A percentile compares a stretch with the other conserved stretches of the same genome.
phyloP scores from a whole-genome alignment of 2,113 vertebrate species.

The Caloenas nicobarica region DNA sequence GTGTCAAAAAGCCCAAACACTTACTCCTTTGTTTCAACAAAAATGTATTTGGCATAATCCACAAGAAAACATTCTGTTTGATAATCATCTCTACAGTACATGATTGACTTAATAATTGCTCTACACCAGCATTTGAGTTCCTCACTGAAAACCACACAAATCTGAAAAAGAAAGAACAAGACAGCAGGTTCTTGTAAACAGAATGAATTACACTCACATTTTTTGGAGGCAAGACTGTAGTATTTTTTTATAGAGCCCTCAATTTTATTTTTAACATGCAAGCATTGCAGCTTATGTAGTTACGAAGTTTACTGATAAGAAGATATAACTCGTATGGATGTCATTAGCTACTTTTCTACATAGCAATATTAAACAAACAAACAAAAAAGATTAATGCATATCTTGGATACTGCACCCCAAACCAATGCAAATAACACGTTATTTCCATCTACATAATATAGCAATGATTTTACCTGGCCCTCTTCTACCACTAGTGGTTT shows the following conservation, averaged over 20 bases:
- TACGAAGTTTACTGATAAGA: not conserved
- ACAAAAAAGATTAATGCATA: not conserved
- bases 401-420: not conserved
- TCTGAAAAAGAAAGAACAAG: slow-evolving; percentile 36
- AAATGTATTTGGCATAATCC: slow-evolving; percentile 74
- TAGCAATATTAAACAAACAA: not conserved
- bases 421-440: not conserved
- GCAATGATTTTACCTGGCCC: slow-evolving; percentile 73
- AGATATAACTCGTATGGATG: fast-evolving
- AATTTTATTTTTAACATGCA: not conserved
- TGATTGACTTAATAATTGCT: slow-evolving; percentile 67
- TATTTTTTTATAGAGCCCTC: not conserved
- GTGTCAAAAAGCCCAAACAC: not conserved
- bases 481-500: slow-evolving; percentile 62
- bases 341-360: no score
- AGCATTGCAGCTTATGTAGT: not conserved
- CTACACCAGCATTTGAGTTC: slow-evolving; percentile 78
- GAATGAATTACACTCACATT: not conserved
- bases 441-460: not conserved
- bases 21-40: slow-evolving; percentile 71
- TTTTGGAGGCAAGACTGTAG: not conserved
- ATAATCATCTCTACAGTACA: slow-evolving; percentile 42
- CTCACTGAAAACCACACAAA: slow-evolving; percentile 75
- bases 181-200: not conserved
- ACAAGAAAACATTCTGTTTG: slow-evolving; percentile 76